Percentiles rank a stretch among this genome's conserved stretches.
Evolutionary conservation across 2,113 vertebrate species (phyloP).

Genomic region (Rhynchopsitta pachyrhyncha): DNA sequence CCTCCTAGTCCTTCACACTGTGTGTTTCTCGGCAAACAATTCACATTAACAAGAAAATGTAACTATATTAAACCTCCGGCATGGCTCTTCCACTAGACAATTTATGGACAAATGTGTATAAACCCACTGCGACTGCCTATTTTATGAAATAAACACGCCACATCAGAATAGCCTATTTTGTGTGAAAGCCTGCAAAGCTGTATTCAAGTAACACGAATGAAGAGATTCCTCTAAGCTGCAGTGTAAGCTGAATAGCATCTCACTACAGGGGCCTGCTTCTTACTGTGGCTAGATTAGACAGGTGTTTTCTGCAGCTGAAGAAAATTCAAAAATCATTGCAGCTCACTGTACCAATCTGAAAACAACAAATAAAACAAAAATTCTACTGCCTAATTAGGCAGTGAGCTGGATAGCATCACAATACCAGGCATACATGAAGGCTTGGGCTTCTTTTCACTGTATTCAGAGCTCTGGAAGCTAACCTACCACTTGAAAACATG

Average conservation of each 20-base stretch:
- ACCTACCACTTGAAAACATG: neutral
- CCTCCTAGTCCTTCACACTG: neutral
- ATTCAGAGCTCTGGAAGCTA: neutral
- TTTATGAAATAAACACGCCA: neutral
- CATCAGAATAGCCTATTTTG: neutral
- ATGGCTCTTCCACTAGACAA: neutral
- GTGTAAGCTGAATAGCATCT: neutral
- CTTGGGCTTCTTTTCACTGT: neutral
- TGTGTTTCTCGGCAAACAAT: neutral
- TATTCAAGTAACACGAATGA: neutral
- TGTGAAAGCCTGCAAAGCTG: neutral
- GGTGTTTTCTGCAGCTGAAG: neutral
- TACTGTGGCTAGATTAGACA: neutral
- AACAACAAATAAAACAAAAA: neutral
- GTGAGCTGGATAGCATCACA: neutral
- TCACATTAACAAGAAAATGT: neutral
- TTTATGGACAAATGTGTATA: neutral
- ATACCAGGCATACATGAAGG: neutral
- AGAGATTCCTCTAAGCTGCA: neutral
- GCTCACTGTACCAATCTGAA: neutral
- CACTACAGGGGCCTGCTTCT: neutral
- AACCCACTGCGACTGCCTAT: neutral
- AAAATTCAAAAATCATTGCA: neutral
- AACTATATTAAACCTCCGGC: neutral
- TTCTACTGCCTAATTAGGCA: neutral